Evolutionary conservation across 1,140 invertebrate species (phyloP).

Genomic region (Dendrolimus kikuchii): DNA sequence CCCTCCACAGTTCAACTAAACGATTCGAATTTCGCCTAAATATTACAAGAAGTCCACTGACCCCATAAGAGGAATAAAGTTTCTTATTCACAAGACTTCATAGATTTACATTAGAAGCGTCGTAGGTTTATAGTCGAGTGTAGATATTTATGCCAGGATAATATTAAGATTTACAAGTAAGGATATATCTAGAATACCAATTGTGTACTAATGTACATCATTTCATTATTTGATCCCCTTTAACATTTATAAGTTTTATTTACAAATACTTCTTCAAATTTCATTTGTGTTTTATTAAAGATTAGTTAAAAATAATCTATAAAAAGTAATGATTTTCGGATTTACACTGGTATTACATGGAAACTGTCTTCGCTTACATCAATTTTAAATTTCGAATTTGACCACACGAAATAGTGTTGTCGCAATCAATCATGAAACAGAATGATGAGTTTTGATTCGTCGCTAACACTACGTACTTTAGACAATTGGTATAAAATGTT

Average conservation of each 20-base stretch:
- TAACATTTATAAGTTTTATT: constrained; percentile 68
- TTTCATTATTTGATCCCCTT: constrained; percentile 68
- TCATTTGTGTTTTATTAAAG: neutral
- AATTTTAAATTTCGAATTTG: too few species aligned
- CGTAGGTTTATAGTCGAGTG: constrained; percentile 32
- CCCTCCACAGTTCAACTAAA: constrained; percentile 52
- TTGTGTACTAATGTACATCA: constrained; percentile 61
- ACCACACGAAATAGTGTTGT: too few species aligned
- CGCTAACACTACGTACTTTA: constrained; percentile 13
- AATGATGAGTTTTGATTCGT: too few species aligned
- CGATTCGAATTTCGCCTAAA: constrained; percentile 51
- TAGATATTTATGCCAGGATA: constrained; percentile 40
- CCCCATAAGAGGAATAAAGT: constrained; percentile 22
- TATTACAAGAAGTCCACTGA: constrained; percentile 26
- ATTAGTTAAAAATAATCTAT: neutral
- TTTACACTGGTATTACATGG: too few species aligned
- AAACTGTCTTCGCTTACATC: too few species aligned
- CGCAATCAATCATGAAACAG: too few species aligned
- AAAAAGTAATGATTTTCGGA: too few species aligned
- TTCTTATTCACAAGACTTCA: constrained; percentile 30
- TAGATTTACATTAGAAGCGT: constrained; percentile 33
- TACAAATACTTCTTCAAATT: constrained; percentile 56
- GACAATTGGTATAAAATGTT: constrained; percentile 33
- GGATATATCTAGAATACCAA: constrained; percentile 66
- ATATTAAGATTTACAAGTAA: constrained; percentile 55